Evolutionary conservation across 1,140 invertebrate species (phyloP).

Genomic region (Caenorhabditis inopinata): DNA sequence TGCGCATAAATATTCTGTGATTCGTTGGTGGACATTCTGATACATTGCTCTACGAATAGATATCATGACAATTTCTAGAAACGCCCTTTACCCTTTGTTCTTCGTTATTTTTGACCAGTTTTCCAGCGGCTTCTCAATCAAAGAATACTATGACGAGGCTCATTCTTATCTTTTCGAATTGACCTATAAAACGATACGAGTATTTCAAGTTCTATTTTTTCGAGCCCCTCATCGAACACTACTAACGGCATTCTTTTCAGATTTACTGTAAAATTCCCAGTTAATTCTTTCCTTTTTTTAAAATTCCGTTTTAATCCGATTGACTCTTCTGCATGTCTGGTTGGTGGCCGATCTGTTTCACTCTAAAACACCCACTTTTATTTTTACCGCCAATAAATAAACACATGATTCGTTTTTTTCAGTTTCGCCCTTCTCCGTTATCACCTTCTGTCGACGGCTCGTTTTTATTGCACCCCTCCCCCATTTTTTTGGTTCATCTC

Average conservation of each 20-base stretch:
- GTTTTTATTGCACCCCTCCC: constrained; percentile 9
- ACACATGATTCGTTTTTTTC: constrained; percentile 5
- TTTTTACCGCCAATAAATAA: constrained; percentile 22
- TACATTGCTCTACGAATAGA: no score
- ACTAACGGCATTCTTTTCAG: no score
- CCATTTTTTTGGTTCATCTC: no score
- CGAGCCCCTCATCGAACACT: no score
- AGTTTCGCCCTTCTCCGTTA: not conserved
- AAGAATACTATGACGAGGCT: constrained; percentile 6
- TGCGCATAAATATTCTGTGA: no score
- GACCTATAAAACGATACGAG: no score
- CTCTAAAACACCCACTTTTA: not conserved
- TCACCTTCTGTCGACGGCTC: constrained; percentile 17
- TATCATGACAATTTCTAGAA: no score
- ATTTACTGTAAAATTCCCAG: not conserved
- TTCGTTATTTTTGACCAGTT: no score
- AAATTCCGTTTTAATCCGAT: constrained; percentile 25
- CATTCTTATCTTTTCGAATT: not conserved
- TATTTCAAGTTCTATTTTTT: not conserved
- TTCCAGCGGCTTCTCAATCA: constrained; percentile 1
- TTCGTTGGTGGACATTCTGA: no score
- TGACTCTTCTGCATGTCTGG: not conserved
- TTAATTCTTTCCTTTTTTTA: not conserved
- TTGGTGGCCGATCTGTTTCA: not conserved
- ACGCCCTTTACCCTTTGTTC: no score